Evolutionary conservation across 2,113 vertebrate genomes (phyloP), one percentile per base, ranked within the genome.

Genomic region (Poeciliopsis retropinna): DNA sequence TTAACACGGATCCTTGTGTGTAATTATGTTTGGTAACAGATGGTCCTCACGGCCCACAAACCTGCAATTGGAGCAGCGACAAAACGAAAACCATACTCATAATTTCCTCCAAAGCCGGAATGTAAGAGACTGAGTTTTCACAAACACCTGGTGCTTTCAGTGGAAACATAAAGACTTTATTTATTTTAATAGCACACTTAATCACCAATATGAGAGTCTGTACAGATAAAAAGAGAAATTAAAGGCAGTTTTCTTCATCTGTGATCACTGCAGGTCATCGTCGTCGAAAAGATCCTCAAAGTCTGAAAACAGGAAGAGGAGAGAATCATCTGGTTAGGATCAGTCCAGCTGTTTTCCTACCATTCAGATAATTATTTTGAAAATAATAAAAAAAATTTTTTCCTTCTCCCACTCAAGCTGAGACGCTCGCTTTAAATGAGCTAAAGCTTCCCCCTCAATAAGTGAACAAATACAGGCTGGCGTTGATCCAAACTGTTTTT

Each of bases 231-330:
- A 27, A 72, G 5, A 54, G 31, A 73, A 28, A 4, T 57, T 65
- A 3, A 31, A 69, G n/a, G 27, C 17, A 7, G 0, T 64, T 63
- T 73, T 81, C 25, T 65, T 44, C 15, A 32, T 61, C 37, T 64
- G 81, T 69, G 63, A 76, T 96, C 94, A 97, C 91, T 96, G 95
- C 86, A 97, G 94, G 91, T 97, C 96, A 19, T 97, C 96, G 0
- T 97, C 96, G 83, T 97, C 96, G 82, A 96, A 97, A 54, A 97
- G 94, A 88, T 97, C 96, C 94, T 97, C 96, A 88, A 97, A 97
- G 89, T 96, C 96, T 97, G 89, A 25, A 60, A 34, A 66, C 1
- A 28, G 17, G 67, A 25, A 39, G 29, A 70, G 22, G 3, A 25
- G n/a, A n/a, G 1, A 30, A 29, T 25, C 25, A 27, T 25, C 44